A percentile compares a stretch with the other conserved stretches of the same genome.
phyloP scores from a whole-genome alignment of 2,113 vertebrate species.

The Empidonax alnorum region DNA sequence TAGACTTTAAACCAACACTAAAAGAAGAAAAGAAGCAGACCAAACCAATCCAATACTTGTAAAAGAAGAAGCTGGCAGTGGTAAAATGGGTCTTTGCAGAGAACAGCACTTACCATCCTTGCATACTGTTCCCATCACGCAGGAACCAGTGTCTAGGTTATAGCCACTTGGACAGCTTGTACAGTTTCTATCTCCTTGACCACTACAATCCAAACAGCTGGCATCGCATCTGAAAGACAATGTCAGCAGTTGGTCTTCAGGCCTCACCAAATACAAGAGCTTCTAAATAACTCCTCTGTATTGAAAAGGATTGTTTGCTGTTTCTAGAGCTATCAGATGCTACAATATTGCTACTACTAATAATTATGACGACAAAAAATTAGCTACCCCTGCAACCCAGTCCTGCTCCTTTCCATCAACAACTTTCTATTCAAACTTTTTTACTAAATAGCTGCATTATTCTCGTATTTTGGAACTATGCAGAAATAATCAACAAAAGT shows the following conservation, averaged over 20 bases:
- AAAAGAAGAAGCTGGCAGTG: background rate
- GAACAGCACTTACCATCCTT: conserved; percentile 95
- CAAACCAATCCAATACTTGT: background rate
- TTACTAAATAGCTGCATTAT: background rate
- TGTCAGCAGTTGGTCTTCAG: background rate
- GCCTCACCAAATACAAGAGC: background rate
- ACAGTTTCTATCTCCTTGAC: conserved; percentile 93
- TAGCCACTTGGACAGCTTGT: conserved; percentile 91
- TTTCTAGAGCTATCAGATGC: background rate
- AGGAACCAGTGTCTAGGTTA: conserved; percentile 89
- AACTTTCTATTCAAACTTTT: background rate
- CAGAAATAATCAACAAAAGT: background rate
- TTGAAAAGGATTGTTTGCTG: background rate
- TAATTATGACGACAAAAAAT: background rate
- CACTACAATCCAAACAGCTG: conserved; percentile 90
- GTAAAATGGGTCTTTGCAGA: background rate
- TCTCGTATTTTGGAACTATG: background rate
- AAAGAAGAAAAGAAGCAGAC: background rate
- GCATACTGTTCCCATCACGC: conserved; percentile 93
- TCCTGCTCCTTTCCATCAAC: background rate
- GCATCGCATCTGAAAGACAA: conserved; percentile 85
- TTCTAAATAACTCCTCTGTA: background rate
- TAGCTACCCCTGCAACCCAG: background rate
- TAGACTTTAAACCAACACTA: background rate
- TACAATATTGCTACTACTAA: background rate